Conservation (phyloP, 2,797 vertebrate species). For the Sternotherus odoratus region DNA sequence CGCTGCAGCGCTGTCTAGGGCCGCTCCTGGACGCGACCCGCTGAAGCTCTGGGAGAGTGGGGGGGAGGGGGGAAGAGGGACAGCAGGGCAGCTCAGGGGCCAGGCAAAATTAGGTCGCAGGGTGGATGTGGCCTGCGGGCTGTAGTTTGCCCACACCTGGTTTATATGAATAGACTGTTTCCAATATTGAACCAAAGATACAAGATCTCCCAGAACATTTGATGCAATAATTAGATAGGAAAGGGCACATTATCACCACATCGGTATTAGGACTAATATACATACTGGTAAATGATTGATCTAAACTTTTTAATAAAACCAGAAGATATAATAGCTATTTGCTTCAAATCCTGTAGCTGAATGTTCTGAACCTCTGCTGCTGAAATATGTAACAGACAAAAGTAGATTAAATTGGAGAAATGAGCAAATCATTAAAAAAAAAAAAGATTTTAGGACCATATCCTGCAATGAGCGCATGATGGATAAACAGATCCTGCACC, state of each 20-base stretch:
- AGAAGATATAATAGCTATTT: neutral
- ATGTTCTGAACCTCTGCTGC: neutral
- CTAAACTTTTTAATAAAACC: neutral
- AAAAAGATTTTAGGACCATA: neutral
- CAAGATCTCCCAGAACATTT: neutral
- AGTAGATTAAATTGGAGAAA: neutral
- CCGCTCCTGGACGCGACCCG: no score
- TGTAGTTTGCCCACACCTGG: no score
- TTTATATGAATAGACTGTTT: neutral
- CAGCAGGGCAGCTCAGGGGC: no score
- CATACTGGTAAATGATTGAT: neutral
- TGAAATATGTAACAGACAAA: neutral
- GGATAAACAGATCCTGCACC: neutral
- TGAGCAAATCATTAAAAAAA: neutral
- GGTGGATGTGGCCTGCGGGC: no score
- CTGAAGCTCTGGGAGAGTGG: no score
- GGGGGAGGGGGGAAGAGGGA: no score
- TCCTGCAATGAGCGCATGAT: neutral
- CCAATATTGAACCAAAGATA: neutral
- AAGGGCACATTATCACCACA: neutral
- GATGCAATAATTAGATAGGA: neutral
- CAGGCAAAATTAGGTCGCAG: no score
- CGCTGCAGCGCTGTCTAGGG: no score
- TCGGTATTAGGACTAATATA: neutral
- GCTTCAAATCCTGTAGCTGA: neutral